Evolutionary conservation across 2,888 invertebrate genomes (phyloP).

Genomic region (Teleiodes luculella): DNA sequence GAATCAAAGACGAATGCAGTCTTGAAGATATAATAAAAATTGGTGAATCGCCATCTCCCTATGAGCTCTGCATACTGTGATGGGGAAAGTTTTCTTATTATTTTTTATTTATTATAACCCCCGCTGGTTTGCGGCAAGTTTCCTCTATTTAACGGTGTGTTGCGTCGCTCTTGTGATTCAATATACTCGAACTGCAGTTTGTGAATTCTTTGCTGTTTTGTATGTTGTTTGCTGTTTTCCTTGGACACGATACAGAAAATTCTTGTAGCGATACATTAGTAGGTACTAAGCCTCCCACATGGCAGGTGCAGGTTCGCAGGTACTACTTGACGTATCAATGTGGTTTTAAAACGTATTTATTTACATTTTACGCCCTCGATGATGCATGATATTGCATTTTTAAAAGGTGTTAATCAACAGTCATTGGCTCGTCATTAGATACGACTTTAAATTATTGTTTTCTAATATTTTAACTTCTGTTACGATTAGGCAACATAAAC

Average conservation of each 20-base stretch:
- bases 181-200: conserved; percentile 5
- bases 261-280: too few relatives aligned
- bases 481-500: too few relatives aligned
- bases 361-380: too few relatives aligned
- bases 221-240: background rate
- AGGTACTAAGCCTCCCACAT: too few relatives aligned
- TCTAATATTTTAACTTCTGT: too few relatives aligned
- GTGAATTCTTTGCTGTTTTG: background rate
- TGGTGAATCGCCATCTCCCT: conserved; percentile 53
- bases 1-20: conserved; percentile 21
- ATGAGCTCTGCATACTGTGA: conserved; percentile 54
- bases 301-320: too few relatives aligned
- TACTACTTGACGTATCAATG: too few relatives aligned
- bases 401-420: too few relatives aligned
- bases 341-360: too few relatives aligned
- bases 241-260: background rate
- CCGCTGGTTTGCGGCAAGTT: conserved; percentile 49
- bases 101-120: conserved; percentile 72
- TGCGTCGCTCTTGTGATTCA: conserved; percentile 19
- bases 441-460: too few relatives aligned
- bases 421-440: too few relatives aligned
- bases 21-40: conserved; percentile 33
- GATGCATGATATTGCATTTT: too few relatives aligned
- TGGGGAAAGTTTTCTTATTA: conserved; percentile 76
- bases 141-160: conserved; percentile 38